Conservation (phyloP, 2,888 invertebrate species). For the Leucoptera coffeella region DNA sequence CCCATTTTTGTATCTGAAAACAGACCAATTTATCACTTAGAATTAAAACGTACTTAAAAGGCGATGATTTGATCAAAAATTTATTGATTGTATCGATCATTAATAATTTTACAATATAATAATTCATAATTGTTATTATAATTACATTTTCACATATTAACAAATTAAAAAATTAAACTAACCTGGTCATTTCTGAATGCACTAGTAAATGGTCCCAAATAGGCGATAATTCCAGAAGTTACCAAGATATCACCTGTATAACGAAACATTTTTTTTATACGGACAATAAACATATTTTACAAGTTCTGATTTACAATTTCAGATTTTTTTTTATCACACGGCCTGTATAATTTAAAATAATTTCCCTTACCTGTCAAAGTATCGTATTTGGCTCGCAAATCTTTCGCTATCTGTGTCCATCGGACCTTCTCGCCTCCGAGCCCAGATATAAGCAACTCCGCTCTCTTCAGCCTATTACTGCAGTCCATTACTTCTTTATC, state of each 20-base stretch:
- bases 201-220: constrained; percentile 84
- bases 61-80: too few relatives aligned
- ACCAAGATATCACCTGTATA: constrained; percentile 83
- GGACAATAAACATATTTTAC: too few relatives aligned
- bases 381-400: constrained; percentile 61
- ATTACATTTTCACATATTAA: too few relatives aligned
- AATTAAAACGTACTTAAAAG: too few relatives aligned
- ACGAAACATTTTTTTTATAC: neutral
- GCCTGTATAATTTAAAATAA: too few relatives aligned
- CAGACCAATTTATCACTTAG: too few relatives aligned
- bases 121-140: too few relatives aligned
- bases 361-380: constrained; percentile 57
- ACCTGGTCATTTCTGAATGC: constrained; percentile 57
- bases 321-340: too few relatives aligned
- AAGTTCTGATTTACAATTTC: too few relatives aligned
- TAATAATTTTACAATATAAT: too few relatives aligned
- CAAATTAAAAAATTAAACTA: too few relatives aligned
- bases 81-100: too few relatives aligned
- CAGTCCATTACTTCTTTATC: constrained; percentile 85
- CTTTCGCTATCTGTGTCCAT: constrained; percentile 76
- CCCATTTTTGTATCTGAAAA: constrained; percentile 69
- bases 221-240: constrained; percentile 84
- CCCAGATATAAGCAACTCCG: constrained; percentile 88
- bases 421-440: constrained; percentile 86
- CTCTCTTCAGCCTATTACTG: constrained; percentile 80